Base-by-base conservation (phyloP, 2,113 vertebrate species). In the Oryzias curvinotus region DNA sequence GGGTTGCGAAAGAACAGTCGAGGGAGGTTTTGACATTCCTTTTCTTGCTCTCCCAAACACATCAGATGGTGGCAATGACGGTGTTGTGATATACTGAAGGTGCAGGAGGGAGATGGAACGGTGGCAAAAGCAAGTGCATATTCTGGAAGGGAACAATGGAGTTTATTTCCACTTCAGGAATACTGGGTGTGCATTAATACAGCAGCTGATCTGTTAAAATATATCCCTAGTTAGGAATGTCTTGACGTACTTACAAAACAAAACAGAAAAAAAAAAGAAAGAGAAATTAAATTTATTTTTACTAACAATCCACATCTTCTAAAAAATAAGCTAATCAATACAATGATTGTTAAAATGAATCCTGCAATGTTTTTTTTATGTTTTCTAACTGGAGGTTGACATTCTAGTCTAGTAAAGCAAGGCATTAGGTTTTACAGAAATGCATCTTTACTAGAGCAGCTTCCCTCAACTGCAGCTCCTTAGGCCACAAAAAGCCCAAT, bases 291-390 rank as follows among this genome's bases (percentile, higher is more conserved):
- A 66, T 71, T 88, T 75, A 36, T 36, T 92, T 91, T 83, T 81
- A 87, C 85, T 94, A 93, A 92, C 92, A 93, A 90, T 94, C 90
- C 90, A 92, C 90, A 90, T 87, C 89, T 91, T 96, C 94, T 96
- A 95, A 93, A 93, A 96, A 94, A 96, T 92, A 92, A 95, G 96
- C 94, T 93, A 95, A 96, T 96, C 93, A 89, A 94, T 92, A 96
- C 91, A 86, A 95, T 90, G 94, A 93, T 87, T 12, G 91, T 94
- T 96, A 95, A 96, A 94, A 96, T 95, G 94, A 97, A 94, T 91
- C 87, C 90, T 92, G 89, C 84, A 90, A 94, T 89, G 94, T 95
- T 94, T 62, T 46, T 72, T 69, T 57, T 61, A 17, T 10, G 19
- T 64, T 48, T 56, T 14, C 62, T 26, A 80, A 93, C 94, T 88